These are phyloP conservation scores for Diachasma alloeum DNA, from an alignment of 1,140 invertebrate species.

Conservation along the genomic window DNA sequence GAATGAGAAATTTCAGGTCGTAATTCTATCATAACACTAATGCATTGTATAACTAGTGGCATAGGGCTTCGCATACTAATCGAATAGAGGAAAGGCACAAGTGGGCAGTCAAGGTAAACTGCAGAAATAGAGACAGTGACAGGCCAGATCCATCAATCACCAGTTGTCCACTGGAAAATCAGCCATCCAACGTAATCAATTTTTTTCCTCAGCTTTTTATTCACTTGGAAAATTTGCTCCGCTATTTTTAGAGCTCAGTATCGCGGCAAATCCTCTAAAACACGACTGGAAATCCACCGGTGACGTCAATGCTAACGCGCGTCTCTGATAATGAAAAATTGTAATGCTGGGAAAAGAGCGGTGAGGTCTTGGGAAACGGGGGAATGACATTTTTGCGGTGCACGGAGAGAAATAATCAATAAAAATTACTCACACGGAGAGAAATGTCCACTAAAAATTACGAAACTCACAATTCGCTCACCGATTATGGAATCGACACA, in stretches of 20 bases:
- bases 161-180: too few relatives aligned
- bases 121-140: not conserved
- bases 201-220: too few relatives aligned
- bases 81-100: constrained; percentile 44
- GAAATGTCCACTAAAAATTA: too few relatives aligned
- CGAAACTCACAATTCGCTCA: too few relatives aligned
- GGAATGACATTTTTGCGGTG: not conserved
- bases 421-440: too few relatives aligned
- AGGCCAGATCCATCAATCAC: not conserved
- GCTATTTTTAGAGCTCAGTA: not conserved
- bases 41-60: constrained; percentile 51
- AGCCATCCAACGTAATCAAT: too few relatives aligned
- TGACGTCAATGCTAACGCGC: not conserved
- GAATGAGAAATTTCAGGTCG: constrained; percentile 37
- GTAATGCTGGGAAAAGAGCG: not conserved
- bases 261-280: not conserved
- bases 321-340: not conserved
- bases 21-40: constrained; percentile 46
- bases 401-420: too few relatives aligned
- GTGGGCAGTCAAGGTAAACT: constrained; percentile 33
- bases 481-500: too few relatives aligned
- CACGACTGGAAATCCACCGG: not conserved
- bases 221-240: not conserved
- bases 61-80: constrained; percentile 61
- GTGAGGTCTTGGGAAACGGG: not conserved